Evolutionary conservation across 2,113 vertebrate genomes (phyloP), one percentile per base, ranked within the genome.

Genomic region (Gadus macrocephalus): DNA sequence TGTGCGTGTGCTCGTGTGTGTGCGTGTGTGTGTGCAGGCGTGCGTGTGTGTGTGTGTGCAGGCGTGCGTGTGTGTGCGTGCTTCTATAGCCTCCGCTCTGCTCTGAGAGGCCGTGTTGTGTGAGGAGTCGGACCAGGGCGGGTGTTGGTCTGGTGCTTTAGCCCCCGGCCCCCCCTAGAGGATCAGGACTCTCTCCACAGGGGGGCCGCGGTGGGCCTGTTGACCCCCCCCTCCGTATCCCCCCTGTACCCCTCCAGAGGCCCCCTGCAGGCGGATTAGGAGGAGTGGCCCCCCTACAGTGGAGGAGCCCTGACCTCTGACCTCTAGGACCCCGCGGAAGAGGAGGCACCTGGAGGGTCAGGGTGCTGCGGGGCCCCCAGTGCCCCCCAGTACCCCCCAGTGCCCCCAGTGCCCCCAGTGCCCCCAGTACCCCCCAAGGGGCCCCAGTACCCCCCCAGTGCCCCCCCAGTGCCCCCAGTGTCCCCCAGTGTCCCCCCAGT

Each of bases 211-310:
- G 25, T 9, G 11, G 42, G 42, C 16, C 64, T 75, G 77, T 87
- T 86, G 71, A 88, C 71, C 84, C 76, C 25, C 25, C 67, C 70
- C 25, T 14, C 35, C 76, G 66, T 76, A 55, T 73, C 70, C 20
- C 55, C 58, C 70, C 31, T 73, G 67, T 60, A 42, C 11, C 3
- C 67, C 56, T 56, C 53, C 16, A 27, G 74, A 25, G 64, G 20
- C 17, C 62, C 74, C 63, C 72, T 74, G 74, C 64, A 79, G 77
- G 83, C 78, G 89, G 80, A 88, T 91, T 90, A 89, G 75, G 77
- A 81, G 79, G 76, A 87, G 86, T 82, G 83, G 66, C 76, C 80
- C 83, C 80, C 88, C 87, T 92, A 86, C 89, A 90, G 79, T 71
- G 86, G 20, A 20, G 20, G 20, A 20, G 20, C 20, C 20, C 20